Evolutionary conservation across 1,140 invertebrate genomes (phyloP).

Genomic region (Neomicropteryx cornuta): DNA sequence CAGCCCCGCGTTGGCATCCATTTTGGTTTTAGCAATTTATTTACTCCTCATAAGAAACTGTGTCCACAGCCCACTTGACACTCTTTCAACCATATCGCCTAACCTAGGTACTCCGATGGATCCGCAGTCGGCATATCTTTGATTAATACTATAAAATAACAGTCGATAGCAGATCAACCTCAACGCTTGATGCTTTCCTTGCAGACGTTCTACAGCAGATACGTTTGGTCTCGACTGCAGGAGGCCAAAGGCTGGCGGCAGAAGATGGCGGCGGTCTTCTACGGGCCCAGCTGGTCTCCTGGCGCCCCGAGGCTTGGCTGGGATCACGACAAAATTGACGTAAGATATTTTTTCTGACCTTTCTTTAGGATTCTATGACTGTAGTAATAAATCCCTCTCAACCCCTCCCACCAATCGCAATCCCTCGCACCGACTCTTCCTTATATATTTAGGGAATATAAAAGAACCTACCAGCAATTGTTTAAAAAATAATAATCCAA

Average conservation of each 20-base stretch:
- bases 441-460: slow-evolving; percentile 1
- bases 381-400: slow-evolving; percentile 1
- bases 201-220: slow-evolving; percentile 61
- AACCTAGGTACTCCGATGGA: background rate
- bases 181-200: slow-evolving; percentile 16
- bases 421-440: too few relatives aligned
- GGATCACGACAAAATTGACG: slow-evolving; percentile 64
- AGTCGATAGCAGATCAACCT: background rate
- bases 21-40: too few relatives aligned
- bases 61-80: background rate
- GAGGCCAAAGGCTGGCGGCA: slow-evolving; percentile 44
- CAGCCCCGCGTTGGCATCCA: too few relatives aligned
- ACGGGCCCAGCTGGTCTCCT: slow-evolving; percentile 82
- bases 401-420: too few relatives aligned
- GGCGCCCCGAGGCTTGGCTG: slow-evolving; percentile 70
- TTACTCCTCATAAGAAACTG: background rate
- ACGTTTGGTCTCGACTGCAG: slow-evolving; percentile 49
- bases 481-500: background rate
- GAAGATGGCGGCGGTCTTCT: slow-evolving; percentile 61
- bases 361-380: slow-evolving; percentile 1
- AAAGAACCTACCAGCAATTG: background rate
- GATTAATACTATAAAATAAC: too few relatives aligned
- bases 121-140: background rate
- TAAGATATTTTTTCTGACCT: slow-evolving; percentile 33
- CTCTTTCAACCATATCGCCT: background rate